These are phyloP conservation scores for Scytalopus superciliaris DNA, from an alignment of 2,113 vertebrate genomes.

Conservation along the genomic window DNA sequence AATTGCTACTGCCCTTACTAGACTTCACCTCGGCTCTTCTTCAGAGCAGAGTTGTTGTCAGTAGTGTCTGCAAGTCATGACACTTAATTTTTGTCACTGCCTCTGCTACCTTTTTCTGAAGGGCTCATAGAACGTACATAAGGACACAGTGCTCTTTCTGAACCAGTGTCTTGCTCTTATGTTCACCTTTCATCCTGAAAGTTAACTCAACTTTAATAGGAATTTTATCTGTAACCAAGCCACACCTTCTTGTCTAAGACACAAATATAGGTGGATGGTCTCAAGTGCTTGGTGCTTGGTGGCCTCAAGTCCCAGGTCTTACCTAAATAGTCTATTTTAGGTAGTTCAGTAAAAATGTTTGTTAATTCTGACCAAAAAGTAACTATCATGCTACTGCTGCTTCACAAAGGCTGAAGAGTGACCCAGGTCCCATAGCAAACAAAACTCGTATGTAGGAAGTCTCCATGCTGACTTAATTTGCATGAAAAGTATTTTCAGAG, in stretches of 20 bases:
- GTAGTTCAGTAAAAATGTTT: background rate
- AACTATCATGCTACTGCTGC: background rate
- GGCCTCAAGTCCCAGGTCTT: background rate
- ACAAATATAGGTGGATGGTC: background rate
- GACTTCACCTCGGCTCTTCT: background rate
- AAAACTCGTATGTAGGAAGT: background rate
- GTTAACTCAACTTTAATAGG: background rate
- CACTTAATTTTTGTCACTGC: background rate
- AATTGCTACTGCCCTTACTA: fast-evolving
- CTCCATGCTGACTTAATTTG: background rate
- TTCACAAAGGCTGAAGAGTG: background rate
- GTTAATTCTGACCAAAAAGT: background rate
- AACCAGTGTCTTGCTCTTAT: background rate
- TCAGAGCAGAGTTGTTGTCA: background rate
- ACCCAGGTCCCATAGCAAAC: background rate
- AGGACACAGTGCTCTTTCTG: background rate
- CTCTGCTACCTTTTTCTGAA: background rate
- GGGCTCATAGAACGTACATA: background rate
- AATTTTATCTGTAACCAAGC: background rate
- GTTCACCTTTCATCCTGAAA: background rate
- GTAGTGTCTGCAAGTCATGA: background rate
- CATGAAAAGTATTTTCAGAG: background rate
- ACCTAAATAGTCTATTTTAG: background rate
- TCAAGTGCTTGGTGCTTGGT: background rate
- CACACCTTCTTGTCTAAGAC: background rate